phyloP scores from a whole-genome alignment of 1,140 invertebrate species.

The Gryon sp. region DNA sequence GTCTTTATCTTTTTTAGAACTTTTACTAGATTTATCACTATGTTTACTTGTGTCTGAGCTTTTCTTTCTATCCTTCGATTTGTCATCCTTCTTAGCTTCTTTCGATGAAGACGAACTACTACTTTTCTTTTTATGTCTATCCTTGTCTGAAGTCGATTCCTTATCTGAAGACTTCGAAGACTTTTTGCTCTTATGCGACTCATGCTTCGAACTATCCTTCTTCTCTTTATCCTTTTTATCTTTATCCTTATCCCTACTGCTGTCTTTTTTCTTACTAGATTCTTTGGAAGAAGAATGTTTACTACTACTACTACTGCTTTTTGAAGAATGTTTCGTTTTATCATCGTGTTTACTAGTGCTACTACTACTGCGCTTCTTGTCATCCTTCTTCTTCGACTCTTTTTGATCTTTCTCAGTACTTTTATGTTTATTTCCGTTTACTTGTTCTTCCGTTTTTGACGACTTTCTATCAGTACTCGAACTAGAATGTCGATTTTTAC shows the following conservation, averaged over 20 bases:
- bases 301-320: constrained; percentile 35
- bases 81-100: constrained; percentile 48
- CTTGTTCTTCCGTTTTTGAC: constrained; percentile 44
- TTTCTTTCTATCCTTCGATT: constrained; percentile 51
- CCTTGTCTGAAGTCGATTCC: constrained; percentile 62
- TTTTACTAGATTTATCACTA: constrained; percentile 61
- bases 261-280: constrained; percentile 50
- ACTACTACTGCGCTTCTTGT: constrained; percentile 58
- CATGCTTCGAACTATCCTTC: constrained; percentile 61
- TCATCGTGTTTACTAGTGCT: constrained; percentile 48
- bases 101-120: constrained; percentile 35
- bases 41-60: constrained; percentile 44
- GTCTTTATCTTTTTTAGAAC: constrained; percentile 35
- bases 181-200: constrained; percentile 65
- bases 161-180: constrained; percentile 49
- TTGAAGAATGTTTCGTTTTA: constrained; percentile 48
- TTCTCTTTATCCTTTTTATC: constrained; percentile 27
- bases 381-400: constrained; percentile 43
- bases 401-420: constrained; percentile 59
- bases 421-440: constrained; percentile 39
- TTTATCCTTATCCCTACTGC: constrained; percentile 6
- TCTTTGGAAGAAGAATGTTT: constrained; percentile 58
- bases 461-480: constrained; percentile 21
- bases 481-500: constrained; percentile 9
- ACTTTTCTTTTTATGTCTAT: constrained; percentile 55